A percentile compares a stretch with the other conserved stretches of the same genome.
Conservation (phyloP, 23 tunicate species). For the Ciona savignyi region DNA sequence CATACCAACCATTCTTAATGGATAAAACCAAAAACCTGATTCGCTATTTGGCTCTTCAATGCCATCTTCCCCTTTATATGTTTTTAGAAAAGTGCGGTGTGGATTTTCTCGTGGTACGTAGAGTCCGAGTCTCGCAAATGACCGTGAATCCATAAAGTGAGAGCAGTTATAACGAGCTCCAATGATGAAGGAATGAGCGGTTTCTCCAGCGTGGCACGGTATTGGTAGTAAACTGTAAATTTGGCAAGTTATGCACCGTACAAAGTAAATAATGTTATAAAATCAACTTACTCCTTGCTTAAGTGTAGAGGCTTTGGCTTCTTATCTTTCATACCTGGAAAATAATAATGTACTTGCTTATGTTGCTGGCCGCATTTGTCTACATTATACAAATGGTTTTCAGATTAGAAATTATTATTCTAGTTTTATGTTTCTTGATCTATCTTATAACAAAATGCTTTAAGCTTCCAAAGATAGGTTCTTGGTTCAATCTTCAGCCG, state of each 20-base stretch:
- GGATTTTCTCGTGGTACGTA: conserved; percentile 73
- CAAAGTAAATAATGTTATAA: background rate
- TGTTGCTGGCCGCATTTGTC: background rate
- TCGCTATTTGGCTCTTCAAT: conserved; percentile 30
- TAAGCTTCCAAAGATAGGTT: too few relatives aligned
- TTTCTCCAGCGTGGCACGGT: conserved; percentile 75
- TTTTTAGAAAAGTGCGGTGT: conserved; percentile 60
- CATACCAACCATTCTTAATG: too few relatives aligned
- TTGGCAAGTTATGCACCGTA: background rate
- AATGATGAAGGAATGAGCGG: conserved; percentile 73
- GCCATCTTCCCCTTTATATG: conserved; percentile 68
- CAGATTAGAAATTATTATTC: too few relatives aligned
- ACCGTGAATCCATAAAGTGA: conserved; percentile 71
- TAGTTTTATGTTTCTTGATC: too few relatives aligned
- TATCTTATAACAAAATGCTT: background rate
- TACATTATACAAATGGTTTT: background rate
- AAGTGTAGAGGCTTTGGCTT: conserved; percentile 57
- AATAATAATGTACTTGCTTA: background rate
- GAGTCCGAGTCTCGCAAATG: conserved; percentile 72
- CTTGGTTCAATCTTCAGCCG: too few relatives aligned
- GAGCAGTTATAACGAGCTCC: conserved; percentile 84
- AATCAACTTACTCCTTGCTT: conserved; percentile 66
- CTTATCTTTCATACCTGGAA: conserved; percentile 58
- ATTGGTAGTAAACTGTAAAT: conserved; percentile 66
- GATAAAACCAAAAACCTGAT: conserved; percentile 38